These are phyloP conservation scores for Zaprionus camerounensis DNA, from an alignment of 1,140 invertebrate genomes.

Conservation along the genomic window DNA sequence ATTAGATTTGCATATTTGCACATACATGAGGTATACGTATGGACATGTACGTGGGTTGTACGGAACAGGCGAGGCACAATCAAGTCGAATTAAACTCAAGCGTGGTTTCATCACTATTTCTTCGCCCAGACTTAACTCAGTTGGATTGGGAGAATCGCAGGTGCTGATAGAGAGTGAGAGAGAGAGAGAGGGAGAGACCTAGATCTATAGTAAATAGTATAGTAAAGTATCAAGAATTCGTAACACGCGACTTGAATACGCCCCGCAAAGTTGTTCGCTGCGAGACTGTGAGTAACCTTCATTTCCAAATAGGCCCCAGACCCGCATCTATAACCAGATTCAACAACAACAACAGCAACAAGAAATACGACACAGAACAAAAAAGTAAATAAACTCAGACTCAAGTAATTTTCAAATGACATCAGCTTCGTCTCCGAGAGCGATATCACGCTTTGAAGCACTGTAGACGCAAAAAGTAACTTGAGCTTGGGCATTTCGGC, in stretches of 20 bases:
- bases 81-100: slow-evolving; percentile 59
- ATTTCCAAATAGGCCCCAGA: slow-evolving; percentile 45
- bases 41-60: slow-evolving; percentile 5
- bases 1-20: slow-evolving; percentile 6
- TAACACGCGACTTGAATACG: slow-evolving; percentile 52
- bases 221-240: slow-evolving; percentile 17
- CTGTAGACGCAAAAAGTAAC: slow-evolving; percentile 33
- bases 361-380: slow-evolving; percentile 10
- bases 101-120: slow-evolving; percentile 16
- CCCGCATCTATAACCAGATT: slow-evolving; percentile 1
- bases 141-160: slow-evolving; percentile 7
- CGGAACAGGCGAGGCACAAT: slow-evolving; percentile 38
- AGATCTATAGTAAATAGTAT: slow-evolving; percentile 12
- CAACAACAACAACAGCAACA: slow-evolving; percentile 1
- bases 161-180: background rate
- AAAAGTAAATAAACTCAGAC: slow-evolving; percentile 41
- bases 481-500: slow-evolving; percentile 28
- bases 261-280: slow-evolving; percentile 51
- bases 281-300: slow-evolving; percentile 65
- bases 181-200: background rate
- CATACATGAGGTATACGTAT: slow-evolving; percentile 12
- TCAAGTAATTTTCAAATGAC: slow-evolving; percentile 72
- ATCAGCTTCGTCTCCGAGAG: slow-evolving; percentile 62
- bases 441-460: slow-evolving; percentile 50
- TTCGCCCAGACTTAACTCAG: slow-evolving; percentile 8